Percentiles rank a stretch among this genome's conserved stretches.
These are phyloP conservation scores for Isichthys henryi DNA, from an alignment of 2,113 vertebrate genomes.

Conservation along the genomic window DNA sequence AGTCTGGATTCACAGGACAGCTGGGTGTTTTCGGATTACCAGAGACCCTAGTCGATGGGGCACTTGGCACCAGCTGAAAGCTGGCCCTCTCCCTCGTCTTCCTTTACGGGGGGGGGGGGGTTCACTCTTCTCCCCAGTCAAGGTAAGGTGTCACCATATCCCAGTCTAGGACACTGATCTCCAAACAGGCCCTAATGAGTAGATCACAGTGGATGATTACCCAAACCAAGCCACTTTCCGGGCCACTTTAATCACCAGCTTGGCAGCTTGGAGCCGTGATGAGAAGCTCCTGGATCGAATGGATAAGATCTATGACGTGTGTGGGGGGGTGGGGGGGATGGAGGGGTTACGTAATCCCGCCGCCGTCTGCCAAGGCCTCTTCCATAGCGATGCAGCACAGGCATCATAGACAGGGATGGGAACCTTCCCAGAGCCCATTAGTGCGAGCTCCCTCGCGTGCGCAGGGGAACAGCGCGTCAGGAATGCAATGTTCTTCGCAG, in stretches of 20 bases:
- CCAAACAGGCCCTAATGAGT: not conserved
- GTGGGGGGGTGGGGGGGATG: not conserved
- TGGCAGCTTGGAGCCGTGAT: not conserved
- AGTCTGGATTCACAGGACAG: not conserved
- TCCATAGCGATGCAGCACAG: not conserved
- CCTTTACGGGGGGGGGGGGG: not conserved
- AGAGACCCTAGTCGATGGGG: not conserved
- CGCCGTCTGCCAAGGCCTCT: not conserved
- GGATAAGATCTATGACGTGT: not conserved
- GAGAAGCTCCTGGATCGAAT: not conserved
- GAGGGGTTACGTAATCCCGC: not conserved
- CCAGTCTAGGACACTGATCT: not conserved
- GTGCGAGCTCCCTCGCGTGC: not conserved
- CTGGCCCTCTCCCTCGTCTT: not conserved
- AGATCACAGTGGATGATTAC: not conserved
- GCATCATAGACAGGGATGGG: not conserved
- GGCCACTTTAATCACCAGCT: not conserved
- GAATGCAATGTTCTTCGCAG: not conserved
- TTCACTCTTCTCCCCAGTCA: not conserved
- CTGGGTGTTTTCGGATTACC: not conserved
- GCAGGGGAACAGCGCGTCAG: not conserved
- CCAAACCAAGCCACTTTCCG: not conserved
- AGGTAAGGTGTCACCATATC: not conserved
- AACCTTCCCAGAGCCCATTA: not conserved
- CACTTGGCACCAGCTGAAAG: not conserved